Evolutionary conservation across 30 jellyfish, hydroid and myxozoan species (phyloP).

Genomic region (Aurelia coerulea): DNA sequence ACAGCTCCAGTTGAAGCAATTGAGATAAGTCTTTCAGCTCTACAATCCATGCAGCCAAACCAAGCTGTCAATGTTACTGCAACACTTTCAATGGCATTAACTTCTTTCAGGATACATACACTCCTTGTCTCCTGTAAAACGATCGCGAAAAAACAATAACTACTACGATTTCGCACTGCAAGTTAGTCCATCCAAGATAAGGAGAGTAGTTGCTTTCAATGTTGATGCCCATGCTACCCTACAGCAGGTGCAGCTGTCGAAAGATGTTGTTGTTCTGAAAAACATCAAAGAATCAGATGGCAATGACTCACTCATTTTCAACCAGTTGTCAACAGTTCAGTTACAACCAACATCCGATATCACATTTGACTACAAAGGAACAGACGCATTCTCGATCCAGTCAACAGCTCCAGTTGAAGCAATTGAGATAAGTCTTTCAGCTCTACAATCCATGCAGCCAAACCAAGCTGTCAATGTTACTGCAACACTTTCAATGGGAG

Average conservation of each 20-base stretch:
- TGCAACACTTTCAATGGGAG: constrained; percentile 14
- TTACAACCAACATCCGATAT: constrained; percentile 1
- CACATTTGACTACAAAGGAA: background rate
- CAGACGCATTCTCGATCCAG: background rate
- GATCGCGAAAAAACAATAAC: constrained; percentile 1
- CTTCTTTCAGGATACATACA: constrained; percentile 22
- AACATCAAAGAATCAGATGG: background rate
- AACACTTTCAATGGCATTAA: background rate
- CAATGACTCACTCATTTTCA: constrained; percentile 10
- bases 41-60: constrained; percentile 13
- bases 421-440: background rate
- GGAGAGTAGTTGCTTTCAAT: constrained; percentile 16
- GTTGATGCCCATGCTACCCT: background rate
- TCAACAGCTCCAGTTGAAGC: constrained; percentile 8
- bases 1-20: constrained; percentile 12
- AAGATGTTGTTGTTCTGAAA: background rate
- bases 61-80: constrained; percentile 28
- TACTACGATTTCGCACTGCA: constrained; percentile 25
- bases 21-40: background rate
- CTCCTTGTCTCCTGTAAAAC: constrained; percentile 6
- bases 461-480: constrained; percentile 22
- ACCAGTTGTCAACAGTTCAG: constrained; percentile 10
- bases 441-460: constrained; percentile 8
- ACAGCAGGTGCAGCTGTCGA: background rate
- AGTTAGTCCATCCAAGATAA: constrained; percentile 17